Evolutionary conservation across 1,140 invertebrate species (phyloP).

Genomic region (Drosophila kurseongensis): DNA sequence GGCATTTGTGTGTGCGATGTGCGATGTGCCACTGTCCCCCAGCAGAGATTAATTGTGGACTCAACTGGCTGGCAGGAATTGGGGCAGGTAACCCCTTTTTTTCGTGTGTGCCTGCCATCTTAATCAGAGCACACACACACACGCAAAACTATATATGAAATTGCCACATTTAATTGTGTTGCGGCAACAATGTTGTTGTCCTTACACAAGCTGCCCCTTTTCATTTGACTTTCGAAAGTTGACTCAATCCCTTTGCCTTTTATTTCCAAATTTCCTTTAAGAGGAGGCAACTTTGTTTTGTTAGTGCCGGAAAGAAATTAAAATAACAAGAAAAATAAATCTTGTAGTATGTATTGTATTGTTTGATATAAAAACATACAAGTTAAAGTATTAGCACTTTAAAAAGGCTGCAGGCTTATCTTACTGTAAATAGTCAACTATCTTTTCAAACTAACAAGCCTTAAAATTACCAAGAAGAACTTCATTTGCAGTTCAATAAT

Average conservation of each 20-base stretch:
- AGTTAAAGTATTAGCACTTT: too few species aligned
- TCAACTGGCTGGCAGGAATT: constrained; percentile 28
- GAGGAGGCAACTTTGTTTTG: not conserved
- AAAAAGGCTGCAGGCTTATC: too few species aligned
- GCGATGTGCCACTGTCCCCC: constrained; percentile 3
- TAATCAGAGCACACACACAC: constrained; percentile 41
- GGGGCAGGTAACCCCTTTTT: constrained; percentile 12
- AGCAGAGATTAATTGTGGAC: constrained; percentile 52
- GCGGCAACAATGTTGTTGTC: constrained; percentile 45
- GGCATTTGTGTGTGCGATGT: constrained; percentile 15
- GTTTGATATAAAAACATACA: too few species aligned
- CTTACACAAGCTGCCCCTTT: not conserved
- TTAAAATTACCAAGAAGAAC: too few species aligned
- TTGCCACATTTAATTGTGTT: constrained; percentile 76
- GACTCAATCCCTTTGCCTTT: constrained; percentile 1
- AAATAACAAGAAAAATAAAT: too few species aligned
- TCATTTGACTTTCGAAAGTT: constrained; percentile 12
- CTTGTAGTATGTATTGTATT: too few species aligned
- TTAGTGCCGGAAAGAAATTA: not conserved
- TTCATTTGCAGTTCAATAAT: too few species aligned
- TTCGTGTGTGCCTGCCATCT: constrained; percentile 37
- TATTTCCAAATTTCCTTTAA: not conserved
- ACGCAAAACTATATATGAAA: constrained; percentile 60
- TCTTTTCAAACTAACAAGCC: too few species aligned
- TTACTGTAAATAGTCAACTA: too few species aligned